Percentiles rank a stretch among this genome's conserved stretches.
phyloP scores from a whole-genome alignment of 2,797 vertebrate genomes.

The Oreochromis grahami region DNA sequence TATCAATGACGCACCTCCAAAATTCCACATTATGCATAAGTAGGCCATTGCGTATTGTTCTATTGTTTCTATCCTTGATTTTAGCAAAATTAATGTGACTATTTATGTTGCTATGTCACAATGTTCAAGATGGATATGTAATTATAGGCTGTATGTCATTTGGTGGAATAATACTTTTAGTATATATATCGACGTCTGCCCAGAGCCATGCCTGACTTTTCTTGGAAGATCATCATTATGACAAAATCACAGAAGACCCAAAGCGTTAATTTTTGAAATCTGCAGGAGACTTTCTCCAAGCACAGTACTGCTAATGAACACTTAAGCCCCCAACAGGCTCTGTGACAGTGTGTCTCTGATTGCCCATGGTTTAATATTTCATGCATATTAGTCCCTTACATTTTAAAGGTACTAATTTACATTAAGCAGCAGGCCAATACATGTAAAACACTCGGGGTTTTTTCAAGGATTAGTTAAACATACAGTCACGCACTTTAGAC shows the following conservation, averaged over 20 bases:
- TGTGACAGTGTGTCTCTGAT: slow-evolving; percentile 55
- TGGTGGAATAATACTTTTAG: not conserved
- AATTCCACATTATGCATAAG: slow-evolving; percentile 6
- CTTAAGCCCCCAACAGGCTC: slow-evolving; percentile 59
- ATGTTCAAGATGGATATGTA: not conserved
- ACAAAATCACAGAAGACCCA: slow-evolving; percentile 23
- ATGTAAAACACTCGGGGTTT: not conserved
- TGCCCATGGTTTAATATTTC: slow-evolving; percentile 67
- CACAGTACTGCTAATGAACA: slow-evolving; percentile 63
- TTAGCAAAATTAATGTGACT: not conserved
- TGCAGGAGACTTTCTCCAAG: slow-evolving; percentile 34
- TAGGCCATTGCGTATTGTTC: not conserved
- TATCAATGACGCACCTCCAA: slow-evolving; percentile 39
- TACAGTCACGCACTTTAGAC: not conserved
- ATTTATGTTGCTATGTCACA: not conserved
- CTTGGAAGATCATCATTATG: not conserved
- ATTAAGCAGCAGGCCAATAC: slow-evolving; percentile 24
- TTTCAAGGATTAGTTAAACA: not conserved
- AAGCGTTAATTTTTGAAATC: slow-evolving; percentile 42
- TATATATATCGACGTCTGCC: not conserved
- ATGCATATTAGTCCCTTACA: slow-evolving; percentile 58
- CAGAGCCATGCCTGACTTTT: not conserved
- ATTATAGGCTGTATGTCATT: not conserved
- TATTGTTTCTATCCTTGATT: not conserved
- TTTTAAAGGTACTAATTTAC: slow-evolving; percentile 56